Evolutionary conservation across 2,113 vertebrate genomes (phyloP).

Genomic region (Monopterus albus): DNA sequence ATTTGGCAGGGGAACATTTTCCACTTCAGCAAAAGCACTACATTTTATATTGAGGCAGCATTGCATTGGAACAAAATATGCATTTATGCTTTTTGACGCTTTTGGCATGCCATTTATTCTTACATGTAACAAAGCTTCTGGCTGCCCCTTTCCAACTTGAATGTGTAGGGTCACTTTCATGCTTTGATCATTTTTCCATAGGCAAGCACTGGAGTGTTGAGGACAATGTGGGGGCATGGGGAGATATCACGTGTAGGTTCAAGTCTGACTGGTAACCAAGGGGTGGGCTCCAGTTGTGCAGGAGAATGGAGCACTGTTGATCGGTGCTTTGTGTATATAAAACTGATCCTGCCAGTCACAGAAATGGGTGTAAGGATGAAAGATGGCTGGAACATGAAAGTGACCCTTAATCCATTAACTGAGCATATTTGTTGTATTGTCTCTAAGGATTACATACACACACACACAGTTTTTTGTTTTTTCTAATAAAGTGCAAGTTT

Average conservation of each 20-base stretch:
- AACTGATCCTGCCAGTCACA: slow-evolving; percentile 78
- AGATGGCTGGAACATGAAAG: slow-evolving; percentile 87
- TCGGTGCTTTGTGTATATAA: slow-evolving; percentile 93
- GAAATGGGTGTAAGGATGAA: slow-evolving; percentile 73
- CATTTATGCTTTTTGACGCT: slow-evolving; percentile 89
- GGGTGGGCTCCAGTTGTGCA: slow-evolving; percentile 75
- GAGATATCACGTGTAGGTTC: slow-evolving; percentile 7
- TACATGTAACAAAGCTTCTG: slow-evolving; percentile 86
- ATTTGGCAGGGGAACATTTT: slow-evolving; percentile 86
- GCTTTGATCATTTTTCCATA: slow-evolving; percentile 87
- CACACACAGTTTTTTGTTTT: slow-evolving; percentile 94
- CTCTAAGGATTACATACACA: slow-evolving; percentile 96
- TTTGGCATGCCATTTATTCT: slow-evolving; percentile 92
- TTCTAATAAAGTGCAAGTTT: slow-evolving; percentile 98
- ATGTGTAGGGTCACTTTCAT: slow-evolving; percentile 89
- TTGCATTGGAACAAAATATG: slow-evolving; percentile 85
- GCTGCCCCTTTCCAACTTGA: slow-evolving; percentile 89
- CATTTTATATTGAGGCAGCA: slow-evolving; percentile 84
- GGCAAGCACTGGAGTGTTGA: slow-evolving; percentile 54
- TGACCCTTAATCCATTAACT: slow-evolving; percentile 89
- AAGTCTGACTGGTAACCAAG: slow-evolving; percentile 49
- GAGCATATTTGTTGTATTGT: slow-evolving; percentile 93
- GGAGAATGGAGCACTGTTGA: slow-evolving; percentile 89
- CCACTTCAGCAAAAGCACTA: slow-evolving; percentile 87
- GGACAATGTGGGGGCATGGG: not conserved